Base-by-base conservation (phyloP, 2,113 vertebrate species). In the Oncorhynchus nerka region DNA sequence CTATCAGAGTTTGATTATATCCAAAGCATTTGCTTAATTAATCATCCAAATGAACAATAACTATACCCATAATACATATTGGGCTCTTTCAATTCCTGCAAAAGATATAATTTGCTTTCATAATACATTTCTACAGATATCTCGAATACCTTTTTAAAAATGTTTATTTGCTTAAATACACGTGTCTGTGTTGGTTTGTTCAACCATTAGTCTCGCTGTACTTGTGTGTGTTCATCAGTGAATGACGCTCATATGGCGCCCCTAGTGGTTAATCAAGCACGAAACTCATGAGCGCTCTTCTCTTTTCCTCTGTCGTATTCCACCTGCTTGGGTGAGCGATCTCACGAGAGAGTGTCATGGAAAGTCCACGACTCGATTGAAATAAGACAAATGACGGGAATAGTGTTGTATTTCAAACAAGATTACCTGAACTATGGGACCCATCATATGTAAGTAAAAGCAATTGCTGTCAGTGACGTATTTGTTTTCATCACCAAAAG, bases 371-470 rank as follows among this genome's bases (percentile, higher is more conserved):
- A 6, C 78, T 83, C 28, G 75, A 73, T 62, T 39, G 5, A 70
- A 8, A 1, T 75, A 49, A 61, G 24, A 34, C 75, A 22, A 1
- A 55, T 5, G 16, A 61, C 9, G n/a, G 64, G 16, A 45, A 45
- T 45, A 11, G 39, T 45, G 39, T 45, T 3, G 48, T 39, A 49
- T 61, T 1, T 3, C 16, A 11, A 4, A 32, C 20, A 2, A 68
- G 30, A 72, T 55, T 62, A n/a, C 59, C 8, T n/a, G 4, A 55
- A 55, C 59, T 7, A 22, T 19, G n/a, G 11, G 15, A 75, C 71
- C 74, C 65, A 55, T 55, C 51, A 19, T 3, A 79, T 66, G 89
- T 89, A 76, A 77, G 77, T 76, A 30, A 55, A 11, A 20, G 9
- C 28, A 68, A 16, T 24, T 34, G 66, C 28, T 32, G 16, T 34